Base-by-base conservation (phyloP, 35 echinoderm and acorn worm species). In the Stichopus chloronotus region DNA sequence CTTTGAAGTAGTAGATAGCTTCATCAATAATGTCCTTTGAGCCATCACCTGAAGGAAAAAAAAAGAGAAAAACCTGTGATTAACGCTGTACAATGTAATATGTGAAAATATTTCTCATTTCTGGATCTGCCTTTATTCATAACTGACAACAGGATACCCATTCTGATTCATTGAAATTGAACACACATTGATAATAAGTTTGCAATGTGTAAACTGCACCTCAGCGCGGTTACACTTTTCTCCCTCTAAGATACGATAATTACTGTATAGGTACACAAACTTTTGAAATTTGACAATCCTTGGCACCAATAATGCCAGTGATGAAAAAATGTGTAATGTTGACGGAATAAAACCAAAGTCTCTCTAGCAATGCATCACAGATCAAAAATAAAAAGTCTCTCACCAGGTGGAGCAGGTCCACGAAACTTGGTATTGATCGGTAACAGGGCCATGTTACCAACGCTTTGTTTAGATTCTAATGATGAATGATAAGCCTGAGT, bases 11-110 rank as follows among this genome's bases (percentile, higher is more conserved):
- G 7, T 58, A 58, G 1, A 98, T 84, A 25, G 97, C 91, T 82
- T 98, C 97, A 93, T 98, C 97, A 81, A 98, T 96, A 21, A 98
- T 93, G 76, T 98, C 97, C 72, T 52, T 68, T 8, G 14, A 55
- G 1, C 90, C 96, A 93, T 91, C 92, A 91, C 55, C 86, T 93
- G 17, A 76, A 22, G 57, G 92, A 78, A 79, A 87, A 87, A 23
- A 82, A 82, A 94, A 55, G 54, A 19, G 54, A 19, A 74, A 17
- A 43, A 43, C 30, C 30, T 43, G 0, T 43, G 1, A 43, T 43
- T 43, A 88, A 2, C 13, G 0, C 14, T 65, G 3, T 61, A 25
- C 25, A 59, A 14, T 63, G 10, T 9, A 13, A 83, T 83, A n/a
- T 83, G 25, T 23, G 52, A 19, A 23, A 1, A 43, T 53, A 53